A percentile compares a stretch with the other conserved stretches of the same genome.
These are phyloP conservation scores for Zaprionus lachaisei DNA, from an alignment of 1,140 invertebrate species.

Conservation along the genomic window DNA sequence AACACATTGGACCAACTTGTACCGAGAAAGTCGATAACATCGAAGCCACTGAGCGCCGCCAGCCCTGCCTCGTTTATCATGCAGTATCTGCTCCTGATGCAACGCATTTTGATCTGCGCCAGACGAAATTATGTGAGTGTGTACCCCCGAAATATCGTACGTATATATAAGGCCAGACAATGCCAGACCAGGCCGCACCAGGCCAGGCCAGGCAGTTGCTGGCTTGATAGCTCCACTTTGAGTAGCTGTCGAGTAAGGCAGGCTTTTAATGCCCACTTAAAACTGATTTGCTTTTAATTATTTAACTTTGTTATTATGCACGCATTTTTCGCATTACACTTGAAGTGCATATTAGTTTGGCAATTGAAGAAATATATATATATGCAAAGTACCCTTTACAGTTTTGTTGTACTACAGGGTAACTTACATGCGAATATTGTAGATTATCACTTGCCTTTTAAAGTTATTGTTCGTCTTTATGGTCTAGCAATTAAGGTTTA, in stretches of 20 bases:
- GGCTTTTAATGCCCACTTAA: slow-evolving; percentile 5
- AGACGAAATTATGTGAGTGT: slow-evolving; percentile 88
- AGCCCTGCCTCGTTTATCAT: slow-evolving; percentile 84
- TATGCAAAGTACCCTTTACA: too few relatives aligned
- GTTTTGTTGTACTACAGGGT: background rate
- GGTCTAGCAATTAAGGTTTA: slow-evolving; percentile 22
- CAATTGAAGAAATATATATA: background rate
- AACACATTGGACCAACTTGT: slow-evolving; percentile 22
- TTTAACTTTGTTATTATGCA: slow-evolving; percentile 7
- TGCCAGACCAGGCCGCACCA: background rate
- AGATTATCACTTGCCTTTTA: background rate
- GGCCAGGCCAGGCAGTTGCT: background rate
- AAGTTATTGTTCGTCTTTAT: slow-evolving; percentile 20
- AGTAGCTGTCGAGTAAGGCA: slow-evolving; percentile 47
- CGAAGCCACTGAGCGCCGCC: slow-evolving; percentile 21
- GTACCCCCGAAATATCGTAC: slow-evolving; percentile 62
- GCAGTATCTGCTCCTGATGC: slow-evolving; percentile 87
- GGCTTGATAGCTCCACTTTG: slow-evolving; percentile 40
- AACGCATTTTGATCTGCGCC: slow-evolving; percentile 87
- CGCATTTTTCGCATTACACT: slow-evolving; percentile 2
- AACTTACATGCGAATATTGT: background rate
- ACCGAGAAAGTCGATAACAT: background rate
- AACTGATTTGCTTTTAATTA: background rate
- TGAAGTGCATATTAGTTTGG: background rate
- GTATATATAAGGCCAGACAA: slow-evolving; percentile 27